These are phyloP conservation scores for Paradoxurus hermaphroditus DNA, from an alignment of 2,113 vertebrate genomes.

Conservation along the genomic window DNA sequence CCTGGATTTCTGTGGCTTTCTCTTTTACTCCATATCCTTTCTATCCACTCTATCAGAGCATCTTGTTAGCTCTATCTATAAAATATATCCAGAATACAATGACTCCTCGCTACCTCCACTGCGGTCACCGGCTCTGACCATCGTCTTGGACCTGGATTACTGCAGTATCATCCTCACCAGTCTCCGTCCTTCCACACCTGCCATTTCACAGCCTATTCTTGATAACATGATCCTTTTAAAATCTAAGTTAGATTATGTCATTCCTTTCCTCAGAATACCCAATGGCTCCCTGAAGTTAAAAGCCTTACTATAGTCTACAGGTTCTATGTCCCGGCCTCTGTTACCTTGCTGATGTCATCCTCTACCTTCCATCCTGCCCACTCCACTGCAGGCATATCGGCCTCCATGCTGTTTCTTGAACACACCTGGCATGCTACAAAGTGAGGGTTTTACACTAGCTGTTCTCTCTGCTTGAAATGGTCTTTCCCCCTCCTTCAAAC, in stretches of 20 bases:
- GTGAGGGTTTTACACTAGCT: not conserved
- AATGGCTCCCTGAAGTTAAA: not conserved
- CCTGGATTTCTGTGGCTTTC: not conserved
- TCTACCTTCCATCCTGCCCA: not conserved
- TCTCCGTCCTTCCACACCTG: not conserved
- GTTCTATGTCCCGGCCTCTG: not conserved
- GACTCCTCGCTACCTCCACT: not conserved
- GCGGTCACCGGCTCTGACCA: not conserved
- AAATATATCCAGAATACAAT: not conserved
- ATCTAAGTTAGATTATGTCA: not conserved
- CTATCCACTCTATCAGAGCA: not conserved
- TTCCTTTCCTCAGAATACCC: not conserved
- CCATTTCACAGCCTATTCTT: not conserved
- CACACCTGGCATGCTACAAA: not conserved
- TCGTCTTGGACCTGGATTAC: too few species aligned
- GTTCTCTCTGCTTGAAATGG: not conserved
- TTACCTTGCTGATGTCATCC: not conserved
- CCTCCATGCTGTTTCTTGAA: not conserved
- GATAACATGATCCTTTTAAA: not conserved
- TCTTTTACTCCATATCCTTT: not conserved
- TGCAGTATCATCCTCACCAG: not conserved
- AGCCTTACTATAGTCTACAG: not conserved
- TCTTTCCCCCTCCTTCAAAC: not conserved
- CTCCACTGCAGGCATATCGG: not conserved
- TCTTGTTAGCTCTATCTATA: not conserved